phyloP scores from a whole-genome alignment of 2,113 vertebrate species.

The Chloropsis hardwickii region DNA sequence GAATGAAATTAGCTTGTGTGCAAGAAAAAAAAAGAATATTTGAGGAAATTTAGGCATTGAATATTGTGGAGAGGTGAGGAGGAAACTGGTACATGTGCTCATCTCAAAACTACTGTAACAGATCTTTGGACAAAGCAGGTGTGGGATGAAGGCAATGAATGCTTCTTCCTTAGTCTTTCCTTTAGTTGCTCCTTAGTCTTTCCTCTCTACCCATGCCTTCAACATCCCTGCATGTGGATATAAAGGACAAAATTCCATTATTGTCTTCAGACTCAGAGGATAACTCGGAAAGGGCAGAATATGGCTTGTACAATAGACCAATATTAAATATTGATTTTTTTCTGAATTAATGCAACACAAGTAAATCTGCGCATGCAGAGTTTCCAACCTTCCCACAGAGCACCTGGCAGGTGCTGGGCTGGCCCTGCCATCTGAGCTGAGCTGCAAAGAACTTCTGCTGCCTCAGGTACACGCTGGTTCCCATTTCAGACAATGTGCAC shows the following conservation, averaged over 20 bases:
- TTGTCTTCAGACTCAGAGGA: background rate
- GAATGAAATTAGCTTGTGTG: background rate
- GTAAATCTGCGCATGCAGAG: background rate
- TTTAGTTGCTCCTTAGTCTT: background rate
- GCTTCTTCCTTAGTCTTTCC: background rate
- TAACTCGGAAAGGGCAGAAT: background rate
- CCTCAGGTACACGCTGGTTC: background rate
- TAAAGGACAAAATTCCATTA: background rate
- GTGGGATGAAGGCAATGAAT: background rate
- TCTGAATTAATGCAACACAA: background rate
- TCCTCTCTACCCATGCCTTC: background rate
- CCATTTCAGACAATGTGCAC: background rate
- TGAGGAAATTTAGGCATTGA: background rate
- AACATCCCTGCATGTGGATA: background rate
- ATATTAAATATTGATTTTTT: background rate
- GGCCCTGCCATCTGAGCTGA: background rate
- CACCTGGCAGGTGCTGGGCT: background rate
- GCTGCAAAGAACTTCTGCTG: background rate
- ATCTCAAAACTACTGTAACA: background rate
- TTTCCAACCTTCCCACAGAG: background rate
- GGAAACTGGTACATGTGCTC: background rate
- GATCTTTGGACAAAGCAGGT: background rate
- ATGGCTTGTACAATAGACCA: accelerated
- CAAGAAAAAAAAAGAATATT: background rate
- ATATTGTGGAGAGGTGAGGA: background rate